Evolutionary conservation across 2,113 vertebrate species (phyloP).

Genomic region (Chionis minor): DNA sequence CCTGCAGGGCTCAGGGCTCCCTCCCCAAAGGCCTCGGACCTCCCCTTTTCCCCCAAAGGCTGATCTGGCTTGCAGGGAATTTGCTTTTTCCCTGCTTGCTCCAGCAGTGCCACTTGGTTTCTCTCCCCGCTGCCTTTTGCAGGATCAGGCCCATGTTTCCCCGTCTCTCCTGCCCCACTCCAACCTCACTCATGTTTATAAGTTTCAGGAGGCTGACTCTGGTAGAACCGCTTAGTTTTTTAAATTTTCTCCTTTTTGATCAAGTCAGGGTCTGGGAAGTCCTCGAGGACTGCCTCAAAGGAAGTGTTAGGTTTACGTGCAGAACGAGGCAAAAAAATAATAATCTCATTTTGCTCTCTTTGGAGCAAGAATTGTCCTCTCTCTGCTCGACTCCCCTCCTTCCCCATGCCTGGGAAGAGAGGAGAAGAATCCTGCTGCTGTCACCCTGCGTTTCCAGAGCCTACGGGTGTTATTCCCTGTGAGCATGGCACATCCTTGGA

Average conservation of each 20-base stretch:
- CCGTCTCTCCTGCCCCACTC: not conserved
- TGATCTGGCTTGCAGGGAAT: not conserved
- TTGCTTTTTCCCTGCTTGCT: not conserved
- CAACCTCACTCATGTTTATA: not conserved
- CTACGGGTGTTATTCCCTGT: not conserved
- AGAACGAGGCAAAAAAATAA: not conserved
- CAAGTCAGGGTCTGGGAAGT: conserved; percentile 1
- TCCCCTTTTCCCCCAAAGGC: not conserved
- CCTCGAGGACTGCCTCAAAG: conserved; percentile 28
- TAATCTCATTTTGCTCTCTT: conserved; percentile 1
- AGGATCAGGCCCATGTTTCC: not conserved
- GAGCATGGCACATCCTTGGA: rapidly evolving
- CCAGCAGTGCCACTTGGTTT: not conserved
- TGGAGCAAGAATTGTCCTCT: not conserved
- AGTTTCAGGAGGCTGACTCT: not conserved
- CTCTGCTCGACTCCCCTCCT: rapidly evolving
- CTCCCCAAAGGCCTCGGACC: rapidly evolving
- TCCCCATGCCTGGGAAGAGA: not conserved
- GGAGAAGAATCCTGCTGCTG: not conserved
- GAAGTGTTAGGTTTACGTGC: conserved; percentile 41
- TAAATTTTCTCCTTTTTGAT: not conserved
- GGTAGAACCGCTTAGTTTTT: not conserved
- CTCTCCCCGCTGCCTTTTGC: not conserved
- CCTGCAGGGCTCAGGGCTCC: not conserved
- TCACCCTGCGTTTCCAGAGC: not conserved